Conservation (phyloP, 35 echinoderm and acorn worm species). For the Hemicentrotus pulcherrimus region DNA sequence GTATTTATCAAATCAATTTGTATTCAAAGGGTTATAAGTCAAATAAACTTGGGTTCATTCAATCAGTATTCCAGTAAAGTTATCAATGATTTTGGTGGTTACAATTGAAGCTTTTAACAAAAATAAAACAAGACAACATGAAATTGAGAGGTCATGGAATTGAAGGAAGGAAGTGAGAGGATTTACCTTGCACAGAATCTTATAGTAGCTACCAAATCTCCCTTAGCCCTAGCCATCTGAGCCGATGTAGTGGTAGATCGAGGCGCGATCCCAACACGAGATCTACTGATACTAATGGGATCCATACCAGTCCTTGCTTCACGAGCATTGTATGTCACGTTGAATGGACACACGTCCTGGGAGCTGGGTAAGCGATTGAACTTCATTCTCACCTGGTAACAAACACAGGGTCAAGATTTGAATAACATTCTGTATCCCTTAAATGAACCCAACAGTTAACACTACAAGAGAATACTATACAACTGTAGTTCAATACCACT, state of each 20-base stretch:
- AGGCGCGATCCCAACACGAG: neutral
- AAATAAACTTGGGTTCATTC: too few species aligned
- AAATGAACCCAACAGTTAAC: too few species aligned
- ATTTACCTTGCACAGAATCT: constrained; percentile 47
- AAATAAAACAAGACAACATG: too few species aligned
- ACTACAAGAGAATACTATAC: too few species aligned
- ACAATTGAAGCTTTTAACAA: too few species aligned
- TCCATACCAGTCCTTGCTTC: neutral
- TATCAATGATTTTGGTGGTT: too few species aligned
- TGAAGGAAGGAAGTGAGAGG: neutral
- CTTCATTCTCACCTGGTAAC: constrained; percentile 31
- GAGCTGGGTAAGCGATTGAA: neutral
- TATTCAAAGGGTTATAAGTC: too few species aligned
- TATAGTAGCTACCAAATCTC: constrained; percentile 20
- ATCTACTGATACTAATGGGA: neutral
- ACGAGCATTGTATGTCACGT: neutral
- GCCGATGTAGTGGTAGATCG: constrained; percentile 24
- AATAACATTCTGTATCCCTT: neutral
- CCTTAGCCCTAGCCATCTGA: constrained; percentile 35
- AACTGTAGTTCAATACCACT: too few species aligned
- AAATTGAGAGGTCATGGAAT: too few species aligned
- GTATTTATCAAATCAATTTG: too few species aligned
- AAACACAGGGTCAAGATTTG: neutral
- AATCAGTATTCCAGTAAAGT: too few species aligned
- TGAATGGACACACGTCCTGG: neutral